Evolutionary conservation across 2,797 vertebrate species (phyloP).

Genomic region (Telmatherina bonti): DNA sequence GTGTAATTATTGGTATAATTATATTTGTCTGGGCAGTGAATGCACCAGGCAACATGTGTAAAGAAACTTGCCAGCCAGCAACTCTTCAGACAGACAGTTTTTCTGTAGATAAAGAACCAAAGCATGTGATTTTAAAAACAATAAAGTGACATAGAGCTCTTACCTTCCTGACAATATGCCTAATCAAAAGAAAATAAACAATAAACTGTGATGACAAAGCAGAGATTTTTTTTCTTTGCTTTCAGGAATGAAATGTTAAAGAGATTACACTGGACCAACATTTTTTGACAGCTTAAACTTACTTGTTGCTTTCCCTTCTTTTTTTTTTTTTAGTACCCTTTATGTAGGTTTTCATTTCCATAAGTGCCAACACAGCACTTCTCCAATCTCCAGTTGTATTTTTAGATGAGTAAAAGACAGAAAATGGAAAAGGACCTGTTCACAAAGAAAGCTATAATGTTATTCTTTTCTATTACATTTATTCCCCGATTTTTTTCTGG

Average conservation of each 20-base stretch:
- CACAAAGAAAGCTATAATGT: not conserved
- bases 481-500: not conserved
- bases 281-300: not conserved
- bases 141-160: not conserved
- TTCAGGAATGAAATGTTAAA: not conserved
- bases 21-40: not conserved
- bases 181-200: not conserved
- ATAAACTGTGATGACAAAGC: not conserved
- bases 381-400: not conserved
- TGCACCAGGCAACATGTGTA: not conserved
- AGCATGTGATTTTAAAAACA: no score
- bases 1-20: not conserved
- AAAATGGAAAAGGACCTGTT: not conserved
- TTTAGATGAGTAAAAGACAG: not conserved
- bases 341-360: not conserved
- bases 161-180: not conserved
- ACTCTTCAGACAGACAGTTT: not conserved
- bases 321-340: not conserved
- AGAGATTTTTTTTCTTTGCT: not conserved
- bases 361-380: not conserved
- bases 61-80: not conserved
- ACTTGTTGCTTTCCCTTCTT: not conserved
- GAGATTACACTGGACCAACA: not conserved
- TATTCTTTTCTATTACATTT: not conserved
- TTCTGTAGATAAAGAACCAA: not conserved